Evolutionary conservation across 2,888 invertebrate species (phyloP).

Genomic region (Steinernema scapterisci): DNA sequence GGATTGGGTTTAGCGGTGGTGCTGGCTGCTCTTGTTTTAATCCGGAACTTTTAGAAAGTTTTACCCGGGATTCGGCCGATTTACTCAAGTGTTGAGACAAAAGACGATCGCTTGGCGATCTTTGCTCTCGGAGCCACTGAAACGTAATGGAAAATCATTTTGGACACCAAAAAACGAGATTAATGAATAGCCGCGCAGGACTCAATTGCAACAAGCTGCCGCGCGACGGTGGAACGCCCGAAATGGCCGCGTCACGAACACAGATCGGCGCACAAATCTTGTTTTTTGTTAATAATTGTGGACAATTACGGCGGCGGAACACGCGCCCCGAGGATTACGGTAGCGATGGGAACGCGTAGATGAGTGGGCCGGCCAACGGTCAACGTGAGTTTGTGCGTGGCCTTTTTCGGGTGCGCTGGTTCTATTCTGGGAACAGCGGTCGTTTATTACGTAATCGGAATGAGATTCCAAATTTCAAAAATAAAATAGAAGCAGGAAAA

Average conservation of each 20-base stretch:
- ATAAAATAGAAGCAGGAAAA: background rate
- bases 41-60: constrained; percentile 24
- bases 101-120: constrained; percentile 28
- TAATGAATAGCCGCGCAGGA: too few species aligned
- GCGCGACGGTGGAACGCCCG: background rate
- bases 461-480: too few species aligned
- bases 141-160: background rate
- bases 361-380: background rate
- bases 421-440: constrained; percentile 18
- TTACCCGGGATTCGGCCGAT: constrained; percentile 1
- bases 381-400: background rate
- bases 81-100: constrained; percentile 1
- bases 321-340: background rate
- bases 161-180: too few species aligned
- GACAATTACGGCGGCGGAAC: constrained; percentile 2
- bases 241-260: background rate
- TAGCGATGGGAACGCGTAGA: background rate
- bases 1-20: background rate
- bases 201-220: too few species aligned
- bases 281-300: constrained; percentile 14
- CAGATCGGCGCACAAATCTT: constrained; percentile 3
- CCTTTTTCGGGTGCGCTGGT: background rate
- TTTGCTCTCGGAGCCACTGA: constrained; percentile 33
- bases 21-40: background rate
- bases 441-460: background rate